Conservation (phyloP, 2,797 vertebrate species). For the Rhinophrynus dorsalis region DNA sequence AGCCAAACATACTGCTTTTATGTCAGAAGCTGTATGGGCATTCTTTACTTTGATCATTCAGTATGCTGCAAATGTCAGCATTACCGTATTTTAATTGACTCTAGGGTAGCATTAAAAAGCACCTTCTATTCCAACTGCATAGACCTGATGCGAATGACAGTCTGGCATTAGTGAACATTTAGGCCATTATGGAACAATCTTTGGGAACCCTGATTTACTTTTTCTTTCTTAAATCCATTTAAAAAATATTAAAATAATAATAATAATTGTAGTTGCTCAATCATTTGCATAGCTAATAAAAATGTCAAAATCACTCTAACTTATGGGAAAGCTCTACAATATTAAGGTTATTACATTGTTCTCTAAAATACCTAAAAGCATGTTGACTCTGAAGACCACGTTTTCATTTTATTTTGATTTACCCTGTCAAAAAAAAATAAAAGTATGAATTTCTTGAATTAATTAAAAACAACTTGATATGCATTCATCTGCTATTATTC, state of each 20-base stretch:
- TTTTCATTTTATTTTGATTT: too few relatives aligned
- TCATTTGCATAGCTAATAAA: too few relatives aligned
- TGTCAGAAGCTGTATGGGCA: conserved; percentile 69
- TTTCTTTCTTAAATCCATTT: not conserved
- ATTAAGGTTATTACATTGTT: not conserved
- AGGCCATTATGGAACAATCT: conserved; percentile 57
- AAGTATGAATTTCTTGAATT: too few relatives aligned
- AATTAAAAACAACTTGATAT: too few relatives aligned
- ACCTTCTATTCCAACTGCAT: conserved; percentile 61
- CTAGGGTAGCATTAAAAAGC: conserved; percentile 69
- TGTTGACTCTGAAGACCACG: too few relatives aligned
- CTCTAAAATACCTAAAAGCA: not conserved
- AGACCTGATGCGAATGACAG: conserved; percentile 68
- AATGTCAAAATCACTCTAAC: too few relatives aligned
- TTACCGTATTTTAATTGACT: conserved; percentile 81
- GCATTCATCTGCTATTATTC: too few relatives aligned
- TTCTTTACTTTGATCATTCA: conserved; percentile 71
- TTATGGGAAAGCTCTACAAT: conserved; percentile 6
- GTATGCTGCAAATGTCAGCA: conserved; percentile 71
- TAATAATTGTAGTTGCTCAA: too few relatives aligned
- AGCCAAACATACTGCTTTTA: conserved; percentile 71
- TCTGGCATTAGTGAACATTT: conserved; percentile 63
- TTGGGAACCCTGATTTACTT: conserved; percentile 53
- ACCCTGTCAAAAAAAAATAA: too few relatives aligned
- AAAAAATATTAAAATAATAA: too few relatives aligned